Conservation (phyloP, 2,797 vertebrate genomes). For the Pipistrellus pipistrellus region DNA sequence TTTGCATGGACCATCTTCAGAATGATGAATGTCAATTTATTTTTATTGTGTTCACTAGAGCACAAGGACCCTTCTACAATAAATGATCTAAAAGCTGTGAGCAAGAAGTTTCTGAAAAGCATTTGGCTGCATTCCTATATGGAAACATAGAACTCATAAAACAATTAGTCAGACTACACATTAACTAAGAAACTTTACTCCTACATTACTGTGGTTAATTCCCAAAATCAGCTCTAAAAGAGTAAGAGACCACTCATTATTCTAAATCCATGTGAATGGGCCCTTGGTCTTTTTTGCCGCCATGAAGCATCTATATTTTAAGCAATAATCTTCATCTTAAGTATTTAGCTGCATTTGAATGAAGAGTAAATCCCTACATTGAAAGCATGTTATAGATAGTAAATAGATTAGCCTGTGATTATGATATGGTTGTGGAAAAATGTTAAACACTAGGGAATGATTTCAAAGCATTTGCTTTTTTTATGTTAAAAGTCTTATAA, state of each 20-base stretch:
- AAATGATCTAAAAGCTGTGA: constrained; percentile 60
- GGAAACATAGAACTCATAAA: constrained; percentile 80
- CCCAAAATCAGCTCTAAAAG: constrained; percentile 59
- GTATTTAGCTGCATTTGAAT: constrained; percentile 28
- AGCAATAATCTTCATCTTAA: constrained; percentile 53
- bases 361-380: constrained; percentile 42
- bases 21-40: constrained; percentile 60
- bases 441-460: neutral
- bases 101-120: constrained; percentile 73
- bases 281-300: neutral
- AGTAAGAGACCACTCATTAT: constrained; percentile 44
- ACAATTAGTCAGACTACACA: constrained; percentile 79
- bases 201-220: constrained; percentile 78
- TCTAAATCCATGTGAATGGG: constrained; percentile 63
- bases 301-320: neutral
- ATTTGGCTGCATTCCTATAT: constrained; percentile 74
- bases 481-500: neutral
- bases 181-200: constrained; percentile 76
- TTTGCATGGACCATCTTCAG: constrained; percentile 49
- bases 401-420: constrained; percentile 30
- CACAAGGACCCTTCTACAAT: constrained; percentile 40
- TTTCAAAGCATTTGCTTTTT: constrained; percentile 48
- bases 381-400: constrained; percentile 41
- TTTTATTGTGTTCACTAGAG: constrained; percentile 59
- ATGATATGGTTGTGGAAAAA: constrained; percentile 19